These are phyloP conservation scores for Orthonychiurus folsomi DNA, from an alignment of 2,888 invertebrate species.

Conservation along the genomic window DNA sequence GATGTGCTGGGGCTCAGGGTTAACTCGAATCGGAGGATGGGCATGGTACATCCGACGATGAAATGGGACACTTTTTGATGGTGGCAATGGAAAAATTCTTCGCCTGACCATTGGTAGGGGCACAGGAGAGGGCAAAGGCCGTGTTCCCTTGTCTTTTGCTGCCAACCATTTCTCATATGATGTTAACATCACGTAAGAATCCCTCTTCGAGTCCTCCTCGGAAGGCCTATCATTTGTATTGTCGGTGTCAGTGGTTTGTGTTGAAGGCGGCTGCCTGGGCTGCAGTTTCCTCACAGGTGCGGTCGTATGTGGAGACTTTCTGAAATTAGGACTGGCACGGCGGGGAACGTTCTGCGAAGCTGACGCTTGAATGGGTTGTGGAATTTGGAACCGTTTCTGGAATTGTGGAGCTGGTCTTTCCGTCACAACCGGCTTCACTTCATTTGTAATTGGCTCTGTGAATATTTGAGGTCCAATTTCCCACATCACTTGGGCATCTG, in stretches of 20 bases:
- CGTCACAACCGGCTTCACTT: constrained; percentile 12
- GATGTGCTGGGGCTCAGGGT: constrained; percentile 5
- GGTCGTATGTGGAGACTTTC: no score
- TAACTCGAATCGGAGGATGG: no score
- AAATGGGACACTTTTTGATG: not conserved
- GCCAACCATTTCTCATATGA: constrained; percentile 4
- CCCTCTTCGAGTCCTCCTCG: not conserved
- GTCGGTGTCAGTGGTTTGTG: no score
- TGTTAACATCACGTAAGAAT: constrained; percentile 6
- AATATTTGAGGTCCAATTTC: constrained; percentile 40
- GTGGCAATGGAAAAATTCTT: not conserved
- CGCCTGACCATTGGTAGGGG: not conserved
- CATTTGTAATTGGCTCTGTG: constrained; percentile 36
- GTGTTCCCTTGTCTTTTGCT: not conserved
- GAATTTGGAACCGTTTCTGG: not conserved
- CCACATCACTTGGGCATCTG: constrained; percentile 39
- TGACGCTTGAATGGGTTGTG: not conserved
- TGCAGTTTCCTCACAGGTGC: no score
- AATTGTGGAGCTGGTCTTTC: constrained; percentile 11
- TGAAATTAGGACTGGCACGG: not conserved
- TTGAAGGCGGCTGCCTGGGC: no score
- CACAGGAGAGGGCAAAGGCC: not conserved
- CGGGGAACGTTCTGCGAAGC: constrained; percentile 6
- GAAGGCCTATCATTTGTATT: no score
- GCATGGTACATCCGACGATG: no score